Evolutionary conservation across 2,113 vertebrate species (phyloP).

Genomic region (Xiphorhynchus elegans): DNA sequence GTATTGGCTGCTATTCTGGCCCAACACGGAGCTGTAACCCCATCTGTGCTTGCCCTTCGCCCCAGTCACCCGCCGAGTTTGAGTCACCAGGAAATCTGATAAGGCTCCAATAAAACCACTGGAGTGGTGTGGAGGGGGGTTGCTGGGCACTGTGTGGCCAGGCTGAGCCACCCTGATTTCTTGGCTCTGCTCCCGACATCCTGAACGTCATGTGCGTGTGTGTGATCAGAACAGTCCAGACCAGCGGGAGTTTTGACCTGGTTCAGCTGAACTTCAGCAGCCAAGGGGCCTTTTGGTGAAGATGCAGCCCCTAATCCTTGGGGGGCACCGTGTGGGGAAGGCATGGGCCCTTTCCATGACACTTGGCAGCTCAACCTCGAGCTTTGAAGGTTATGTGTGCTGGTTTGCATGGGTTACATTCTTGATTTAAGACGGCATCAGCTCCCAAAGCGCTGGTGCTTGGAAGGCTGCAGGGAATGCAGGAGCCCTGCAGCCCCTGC

Average conservation of each 20-base stretch:
- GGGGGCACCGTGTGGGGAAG: not conserved
- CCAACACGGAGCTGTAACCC: not conserved
- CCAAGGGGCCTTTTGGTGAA: not conserved
- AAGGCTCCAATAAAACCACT: not conserved
- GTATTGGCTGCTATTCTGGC: not conserved
- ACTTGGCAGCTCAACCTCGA: fast-evolving
- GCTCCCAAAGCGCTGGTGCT: fast-evolving
- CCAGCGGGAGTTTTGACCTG: not conserved
- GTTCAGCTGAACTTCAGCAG: not conserved
- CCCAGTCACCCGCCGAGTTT: not conserved
- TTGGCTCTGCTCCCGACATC: not conserved
- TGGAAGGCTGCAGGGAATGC: not conserved
- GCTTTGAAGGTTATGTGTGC: not conserved
- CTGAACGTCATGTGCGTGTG: not conserved
- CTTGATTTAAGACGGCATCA: not conserved
- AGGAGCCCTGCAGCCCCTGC: not conserved
- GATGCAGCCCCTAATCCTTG: not conserved
- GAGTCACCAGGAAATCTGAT: conserved; percentile 56
- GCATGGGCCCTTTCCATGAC: not conserved
- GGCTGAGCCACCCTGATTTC: not conserved
- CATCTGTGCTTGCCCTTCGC: not conserved
- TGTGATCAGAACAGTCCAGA: not conserved
- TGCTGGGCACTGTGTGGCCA: not conserved
- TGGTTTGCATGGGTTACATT: not conserved
- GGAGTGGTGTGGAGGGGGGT: not conserved